Base-by-base conservation (phyloP, 2,888 invertebrate species). In the Pristionchus japonicus region DNA sequence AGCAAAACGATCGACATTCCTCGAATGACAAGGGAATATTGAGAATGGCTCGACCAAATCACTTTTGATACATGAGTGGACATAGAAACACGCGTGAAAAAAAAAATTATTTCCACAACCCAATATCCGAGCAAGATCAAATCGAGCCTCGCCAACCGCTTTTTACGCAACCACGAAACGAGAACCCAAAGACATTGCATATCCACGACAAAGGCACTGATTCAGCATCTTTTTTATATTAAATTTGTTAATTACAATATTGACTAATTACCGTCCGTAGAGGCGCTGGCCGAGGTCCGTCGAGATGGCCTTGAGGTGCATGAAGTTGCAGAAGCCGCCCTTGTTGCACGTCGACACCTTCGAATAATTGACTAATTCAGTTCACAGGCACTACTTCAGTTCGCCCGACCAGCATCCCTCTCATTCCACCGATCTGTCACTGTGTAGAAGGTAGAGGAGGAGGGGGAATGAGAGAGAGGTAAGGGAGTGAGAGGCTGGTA, bases 301-400 rank as follows among this genome's bases (percentile, higher is more conserved):
- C 15, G 91, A 91, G 93, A 99, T 99, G 20, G 99, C 99, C 95
- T 99, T 99, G 95, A 99, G 96, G 95, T 99, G 99, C 99, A 99
- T 99, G 95, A 99, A 99, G 96, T 99, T 99, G 95, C 99, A 99
- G 95, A 99, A 99, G 61, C 99, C 99, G 93, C 98, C 98, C 88
- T 99, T 96, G 0, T 98, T 98, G 95, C 99, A 99, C 95, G 91
- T 91, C 6, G 91, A 90, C 13, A 91, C 83, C 89, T 77, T 40
- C 34, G 13, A 67, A 31, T 67, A 17, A 57, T 70, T 40, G 47
- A n/a, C 23, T 27, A n/a, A 84, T 84, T n/a, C 47, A 37, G 3
- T n/a, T n/a, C n/a, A n/a, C n/a, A n/a, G n/a, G n/a, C n/a, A n/a
- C n/a, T n/a, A n/a, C n/a, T n/a, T n/a, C n/a, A n/a, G n/a, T n/a